These are phyloP conservation scores for Lasioglossum morio DNA, from an alignment of 2,888 invertebrate species.

Conservation along the genomic window DNA sequence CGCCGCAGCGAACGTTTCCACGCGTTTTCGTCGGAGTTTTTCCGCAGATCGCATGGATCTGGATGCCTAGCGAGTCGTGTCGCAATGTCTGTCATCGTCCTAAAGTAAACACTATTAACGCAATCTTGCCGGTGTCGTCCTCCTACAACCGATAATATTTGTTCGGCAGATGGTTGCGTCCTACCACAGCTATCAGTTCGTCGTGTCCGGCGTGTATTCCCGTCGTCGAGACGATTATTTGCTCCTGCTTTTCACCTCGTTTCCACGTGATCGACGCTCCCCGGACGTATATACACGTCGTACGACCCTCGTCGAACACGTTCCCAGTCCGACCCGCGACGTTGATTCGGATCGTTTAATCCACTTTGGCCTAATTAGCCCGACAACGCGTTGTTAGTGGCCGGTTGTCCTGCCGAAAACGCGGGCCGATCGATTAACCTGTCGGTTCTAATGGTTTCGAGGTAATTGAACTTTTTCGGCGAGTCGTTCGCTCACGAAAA, in stretches of 20 bases:
- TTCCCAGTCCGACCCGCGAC: not conserved
- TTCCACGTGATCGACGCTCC: not conserved
- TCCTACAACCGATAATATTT: conserved; percentile 8
- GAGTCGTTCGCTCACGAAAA: too few species aligned
- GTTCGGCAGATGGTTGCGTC: not conserved
- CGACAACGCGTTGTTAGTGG: not conserved
- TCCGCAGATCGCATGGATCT: not conserved
- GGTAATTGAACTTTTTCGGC: not conserved
- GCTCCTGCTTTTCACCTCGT: not conserved
- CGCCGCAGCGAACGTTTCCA: not conserved
- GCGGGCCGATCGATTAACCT: not conserved
- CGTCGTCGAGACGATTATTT: not conserved
- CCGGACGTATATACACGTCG: not conserved
- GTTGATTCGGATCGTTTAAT: conserved; percentile 44
- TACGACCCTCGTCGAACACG: not conserved
- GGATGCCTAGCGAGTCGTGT: not conserved
- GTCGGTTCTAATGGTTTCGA: not conserved
- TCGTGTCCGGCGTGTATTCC: not conserved
- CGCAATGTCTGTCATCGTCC: not conserved
- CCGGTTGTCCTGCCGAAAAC: conserved; percentile 1
- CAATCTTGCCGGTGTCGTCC: conserved; percentile 14
- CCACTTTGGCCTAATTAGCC: conserved; percentile 33
- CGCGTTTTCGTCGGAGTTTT: not conserved
- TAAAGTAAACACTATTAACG: conserved; percentile 24
- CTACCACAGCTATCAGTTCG: not conserved